A percentile compares a stretch with the other conserved stretches of the same genome.
These are phyloP conservation scores for Sussaba pulchella DNA, from an alignment of 2,888 invertebrate genomes.

Conservation along the genomic window DNA sequence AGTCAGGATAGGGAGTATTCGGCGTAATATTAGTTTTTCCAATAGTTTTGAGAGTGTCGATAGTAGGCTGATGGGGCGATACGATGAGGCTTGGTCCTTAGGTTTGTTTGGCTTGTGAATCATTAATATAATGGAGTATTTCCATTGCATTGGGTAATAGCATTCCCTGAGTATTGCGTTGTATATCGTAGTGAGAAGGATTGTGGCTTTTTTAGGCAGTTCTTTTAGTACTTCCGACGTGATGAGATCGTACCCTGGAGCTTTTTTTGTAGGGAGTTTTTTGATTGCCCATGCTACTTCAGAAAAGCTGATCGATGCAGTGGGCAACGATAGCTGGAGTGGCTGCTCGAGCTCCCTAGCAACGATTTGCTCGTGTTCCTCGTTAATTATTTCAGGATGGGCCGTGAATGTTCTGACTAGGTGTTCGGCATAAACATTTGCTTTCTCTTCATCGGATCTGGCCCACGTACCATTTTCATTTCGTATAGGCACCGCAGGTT, in stretches of 20 bases:
- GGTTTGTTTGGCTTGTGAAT: background rate
- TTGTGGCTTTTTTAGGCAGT: slow-evolving; percentile 2
- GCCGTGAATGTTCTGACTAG: slow-evolving; percentile 64
- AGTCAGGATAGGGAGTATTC: no score
- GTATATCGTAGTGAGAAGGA: background rate
- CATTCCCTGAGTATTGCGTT: background rate
- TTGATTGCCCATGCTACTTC: slow-evolving; percentile 1
- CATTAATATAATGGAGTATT: no score
- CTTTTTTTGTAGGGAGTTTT: background rate
- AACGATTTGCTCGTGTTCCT: background rate
- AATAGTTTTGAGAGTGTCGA: no score
- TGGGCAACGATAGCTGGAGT: no score
- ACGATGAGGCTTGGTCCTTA: no score
- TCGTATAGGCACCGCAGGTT: slow-evolving; percentile 59
- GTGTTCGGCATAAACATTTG: slow-evolving; percentile 36
- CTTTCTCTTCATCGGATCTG: slow-evolving; percentile 63
- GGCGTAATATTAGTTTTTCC: no score
- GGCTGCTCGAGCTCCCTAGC: no score
- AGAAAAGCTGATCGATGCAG: no score
- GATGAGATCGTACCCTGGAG: slow-evolving; percentile 9
- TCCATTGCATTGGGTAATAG: background rate
- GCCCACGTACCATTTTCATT: slow-evolving; percentile 64
- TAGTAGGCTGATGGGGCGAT: no score
- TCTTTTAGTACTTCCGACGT: background rate
- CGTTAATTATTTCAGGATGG: slow-evolving; percentile 22